phyloP scores from a whole-genome alignment of 2,797 vertebrate species.

The Taeniopygia guttata region DNA sequence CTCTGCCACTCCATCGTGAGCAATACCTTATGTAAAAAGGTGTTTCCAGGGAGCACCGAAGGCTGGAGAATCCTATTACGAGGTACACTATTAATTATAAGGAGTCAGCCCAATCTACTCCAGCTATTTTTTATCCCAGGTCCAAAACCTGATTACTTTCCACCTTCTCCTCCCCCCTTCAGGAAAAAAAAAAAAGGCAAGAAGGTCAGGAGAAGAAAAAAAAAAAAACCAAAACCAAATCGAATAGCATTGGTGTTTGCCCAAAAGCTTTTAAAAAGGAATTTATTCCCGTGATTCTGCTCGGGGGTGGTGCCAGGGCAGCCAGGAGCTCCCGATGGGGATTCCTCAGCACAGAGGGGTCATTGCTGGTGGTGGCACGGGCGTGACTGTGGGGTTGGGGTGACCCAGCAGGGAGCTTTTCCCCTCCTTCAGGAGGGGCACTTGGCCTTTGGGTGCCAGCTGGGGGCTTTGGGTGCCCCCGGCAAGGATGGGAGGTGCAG shows the following conservation, averaged over 20 bases:
- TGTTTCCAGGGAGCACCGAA: constrained; percentile 75
- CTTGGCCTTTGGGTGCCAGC: not conserved
- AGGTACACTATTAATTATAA: constrained; percentile 90
- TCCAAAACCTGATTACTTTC: constrained; percentile 70
- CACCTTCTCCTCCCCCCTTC: constrained; percentile 51
- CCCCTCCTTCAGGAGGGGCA: not conserved
- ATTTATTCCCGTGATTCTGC: not conserved
- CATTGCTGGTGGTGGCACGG: accelerated
- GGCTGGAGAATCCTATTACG: constrained; percentile 94
- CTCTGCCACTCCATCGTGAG: constrained; percentile 68
- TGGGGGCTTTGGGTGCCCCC: not conserved
- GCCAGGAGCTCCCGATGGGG: accelerated
- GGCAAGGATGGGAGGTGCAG: not conserved
- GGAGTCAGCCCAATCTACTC: constrained; percentile 68
- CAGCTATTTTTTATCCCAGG: constrained; percentile 75
- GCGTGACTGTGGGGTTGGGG: not conserved
- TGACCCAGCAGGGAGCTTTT: not conserved
- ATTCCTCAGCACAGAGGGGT: not conserved
- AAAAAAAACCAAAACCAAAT: not conserved
- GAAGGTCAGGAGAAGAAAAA: not conserved
- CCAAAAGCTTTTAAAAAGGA: not conserved
- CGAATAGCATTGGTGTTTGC: constrained; percentile 1
- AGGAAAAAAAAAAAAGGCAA: not conserved
- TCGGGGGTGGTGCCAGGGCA: accelerated
- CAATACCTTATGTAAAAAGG: constrained; percentile 78